Evolutionary conservation across 2,797 vertebrate genomes (phyloP).

Genomic region (Pristis pectinata): DNA sequence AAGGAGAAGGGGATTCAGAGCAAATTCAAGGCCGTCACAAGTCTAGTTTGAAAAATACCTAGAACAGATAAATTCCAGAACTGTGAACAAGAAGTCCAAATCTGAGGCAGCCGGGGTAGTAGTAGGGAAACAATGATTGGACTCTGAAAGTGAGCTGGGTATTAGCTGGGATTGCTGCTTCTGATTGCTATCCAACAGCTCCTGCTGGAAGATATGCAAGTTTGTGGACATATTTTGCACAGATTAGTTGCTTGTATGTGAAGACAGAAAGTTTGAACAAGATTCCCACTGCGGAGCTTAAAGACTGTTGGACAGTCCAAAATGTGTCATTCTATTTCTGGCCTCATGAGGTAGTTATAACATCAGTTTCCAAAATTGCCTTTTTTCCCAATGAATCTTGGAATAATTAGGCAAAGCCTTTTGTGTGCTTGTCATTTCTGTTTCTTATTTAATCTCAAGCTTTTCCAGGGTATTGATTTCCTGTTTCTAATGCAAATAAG

Average conservation of each 20-base stretch:
- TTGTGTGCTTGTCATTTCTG: background rate
- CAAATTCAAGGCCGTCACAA: background rate
- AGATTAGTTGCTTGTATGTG: background rate
- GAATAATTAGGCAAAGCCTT: background rate
- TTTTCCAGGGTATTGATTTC: background rate
- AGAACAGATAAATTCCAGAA: background rate
- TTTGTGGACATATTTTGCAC: background rate
- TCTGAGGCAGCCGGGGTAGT: background rate
- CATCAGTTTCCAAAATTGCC: background rate
- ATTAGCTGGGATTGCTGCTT: background rate
- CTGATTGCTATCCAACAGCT: background rate
- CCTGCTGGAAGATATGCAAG: background rate
- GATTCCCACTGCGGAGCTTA: too few relatives aligned
- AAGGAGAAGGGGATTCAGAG: background rate
- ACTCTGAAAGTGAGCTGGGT: background rate
- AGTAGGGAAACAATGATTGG: background rate
- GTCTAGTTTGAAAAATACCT: background rate
- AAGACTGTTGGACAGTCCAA: background rate
- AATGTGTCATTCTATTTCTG: background rate
- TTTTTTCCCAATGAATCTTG: background rate
- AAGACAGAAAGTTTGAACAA: background rate
- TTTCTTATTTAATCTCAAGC: background rate
- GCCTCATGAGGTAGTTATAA: background rate
- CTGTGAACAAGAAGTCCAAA: background rate
- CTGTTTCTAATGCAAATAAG: too few relatives aligned